Evolutionary conservation across 2,888 invertebrate genomes (phyloP), one percentile per base, ranked within the genome.

Genomic region (Rotaria sp.): DNA sequence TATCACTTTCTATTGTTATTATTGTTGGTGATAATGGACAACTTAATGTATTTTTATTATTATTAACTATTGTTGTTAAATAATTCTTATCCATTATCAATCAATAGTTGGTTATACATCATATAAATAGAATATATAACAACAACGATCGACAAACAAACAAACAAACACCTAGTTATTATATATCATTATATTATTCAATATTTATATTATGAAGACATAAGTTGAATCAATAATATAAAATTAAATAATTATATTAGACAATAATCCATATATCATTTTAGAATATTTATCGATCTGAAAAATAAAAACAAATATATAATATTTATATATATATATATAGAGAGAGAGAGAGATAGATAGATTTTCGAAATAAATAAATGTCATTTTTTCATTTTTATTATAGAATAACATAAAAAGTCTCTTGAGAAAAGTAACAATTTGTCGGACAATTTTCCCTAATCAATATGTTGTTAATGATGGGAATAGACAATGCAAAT

Each of bases 11-110:
- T 38, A 45, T 57, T 45, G 84, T 45, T 7, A 55, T 74, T 24
- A 85, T 84, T 57, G 75, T 85, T n/a, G 41, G 45, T 26, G 80
- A 80, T 13, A 45, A 45, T 26, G 41, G 41, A 41, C 8, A 26
- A 21, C 7, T 24, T 59, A 30, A 30, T 30, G 30, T 59, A 3
- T 80, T 45, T 2, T 21, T 67, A 67, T 67, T 67, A 67, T 67
- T 30, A 35, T 67, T 67, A 30, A 67, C 15, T 67, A 0, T 35
- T 15, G 80, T 45, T 45, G 18, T 41, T 3, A 45, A 80, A 80
- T 45, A n/a, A 45, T 80, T 45, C 21, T 41, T 80, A 80, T 80
- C 80, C 80, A 80, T 80, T 45, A 80, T 80, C 45, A 10, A 35
- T n/a, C 45, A 80, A 41, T 10, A 45, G n/a, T n/a, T 67, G 13